phyloP scores from a whole-genome alignment of 2,888 invertebrate species.

The Dicranocentrus wangi region DNA sequence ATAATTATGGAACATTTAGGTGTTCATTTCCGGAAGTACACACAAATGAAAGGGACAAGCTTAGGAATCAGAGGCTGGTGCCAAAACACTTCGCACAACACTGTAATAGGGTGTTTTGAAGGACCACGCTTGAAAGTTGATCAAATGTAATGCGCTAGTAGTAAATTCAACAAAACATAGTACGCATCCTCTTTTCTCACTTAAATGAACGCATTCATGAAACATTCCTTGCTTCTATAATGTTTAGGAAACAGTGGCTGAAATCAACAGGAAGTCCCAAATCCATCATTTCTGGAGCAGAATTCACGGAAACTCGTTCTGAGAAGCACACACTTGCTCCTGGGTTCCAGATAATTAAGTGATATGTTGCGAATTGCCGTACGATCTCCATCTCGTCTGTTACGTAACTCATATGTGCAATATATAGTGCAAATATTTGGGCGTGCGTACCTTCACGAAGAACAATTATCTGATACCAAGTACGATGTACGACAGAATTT shows the following conservation, averaged over 20 bases:
- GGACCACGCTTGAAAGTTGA: slow-evolving; percentile 57
- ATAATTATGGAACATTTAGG: too few relatives aligned
- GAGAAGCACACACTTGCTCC: slow-evolving; percentile 21
- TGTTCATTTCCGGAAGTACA: slow-evolving; percentile 76
- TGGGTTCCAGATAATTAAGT: slow-evolving; percentile 61
- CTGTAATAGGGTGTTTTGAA: slow-evolving; percentile 78
- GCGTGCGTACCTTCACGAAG: too few relatives aligned
- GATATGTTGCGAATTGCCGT: too few relatives aligned
- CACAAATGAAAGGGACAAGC: slow-evolving; percentile 80
- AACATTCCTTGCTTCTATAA: too few relatives aligned
- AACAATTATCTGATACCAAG: too few relatives aligned
- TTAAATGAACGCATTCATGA: not conserved
- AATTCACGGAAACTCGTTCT: slow-evolving; percentile 80
- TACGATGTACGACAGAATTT: too few relatives aligned
- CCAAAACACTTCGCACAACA: slow-evolving; percentile 81
- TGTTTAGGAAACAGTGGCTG: slow-evolving; percentile 78
- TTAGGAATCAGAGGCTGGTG: slow-evolving; percentile 83
- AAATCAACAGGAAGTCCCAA: slow-evolving; percentile 83
- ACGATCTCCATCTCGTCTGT: too few relatives aligned
- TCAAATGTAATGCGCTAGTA: slow-evolving; percentile 49
- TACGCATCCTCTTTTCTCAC: not conserved
- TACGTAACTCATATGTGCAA: too few relatives aligned
- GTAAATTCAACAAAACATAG: not conserved
- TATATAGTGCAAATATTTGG: too few relatives aligned
- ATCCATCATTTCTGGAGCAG: slow-evolving; percentile 83